Conservation (phyloP, 2,888 invertebrate genomes). For the Amblyteles armatorius region DNA sequence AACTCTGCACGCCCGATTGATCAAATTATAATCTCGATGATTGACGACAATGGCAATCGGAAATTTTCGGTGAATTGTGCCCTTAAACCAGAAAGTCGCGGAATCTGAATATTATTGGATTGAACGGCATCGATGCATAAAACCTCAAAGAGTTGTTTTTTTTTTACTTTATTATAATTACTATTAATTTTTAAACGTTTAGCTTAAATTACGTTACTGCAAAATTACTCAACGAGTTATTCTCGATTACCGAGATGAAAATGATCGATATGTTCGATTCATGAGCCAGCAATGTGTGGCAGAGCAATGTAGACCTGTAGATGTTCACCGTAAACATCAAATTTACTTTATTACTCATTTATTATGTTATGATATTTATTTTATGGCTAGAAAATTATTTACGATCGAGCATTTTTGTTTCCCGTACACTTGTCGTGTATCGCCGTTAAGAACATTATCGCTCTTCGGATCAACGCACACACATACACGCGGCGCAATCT, state of each 20-base stretch:
- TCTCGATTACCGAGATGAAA: too few species aligned
- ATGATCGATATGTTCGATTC: neutral
- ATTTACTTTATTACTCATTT: neutral
- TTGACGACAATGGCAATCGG: slow-evolving; percentile 24
- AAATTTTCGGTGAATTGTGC: slow-evolving; percentile 39
- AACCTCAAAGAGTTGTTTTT: neutral
- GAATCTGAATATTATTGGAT: neutral
- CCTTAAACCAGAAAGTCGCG: slow-evolving; percentile 39
- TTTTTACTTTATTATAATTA: neutral
- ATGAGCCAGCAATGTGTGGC: neutral
- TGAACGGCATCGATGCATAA: neutral
- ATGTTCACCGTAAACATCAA: neutral
- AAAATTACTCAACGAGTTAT: too few species aligned
- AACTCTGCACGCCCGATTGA: slow-evolving; percentile 38
- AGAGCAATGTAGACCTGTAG: neutral
- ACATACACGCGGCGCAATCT: slow-evolving; percentile 40
- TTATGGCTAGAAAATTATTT: neutral
- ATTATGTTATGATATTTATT: neutral
- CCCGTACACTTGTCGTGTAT: neutral
- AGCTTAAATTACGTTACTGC: too few species aligned
- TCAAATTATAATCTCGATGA: slow-evolving; percentile 38
- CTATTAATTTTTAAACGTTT: neutral
- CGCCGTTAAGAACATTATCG: slow-evolving; percentile 8
- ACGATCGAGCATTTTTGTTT: slow-evolving; percentile 3
- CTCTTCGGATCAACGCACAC: slow-evolving; percentile 40